Percentiles rank a stretch among this genome's conserved stretches.
Evolutionary conservation across 2,797 vertebrate genomes (phyloP).

Genomic region (Falco naumanni): DNA sequence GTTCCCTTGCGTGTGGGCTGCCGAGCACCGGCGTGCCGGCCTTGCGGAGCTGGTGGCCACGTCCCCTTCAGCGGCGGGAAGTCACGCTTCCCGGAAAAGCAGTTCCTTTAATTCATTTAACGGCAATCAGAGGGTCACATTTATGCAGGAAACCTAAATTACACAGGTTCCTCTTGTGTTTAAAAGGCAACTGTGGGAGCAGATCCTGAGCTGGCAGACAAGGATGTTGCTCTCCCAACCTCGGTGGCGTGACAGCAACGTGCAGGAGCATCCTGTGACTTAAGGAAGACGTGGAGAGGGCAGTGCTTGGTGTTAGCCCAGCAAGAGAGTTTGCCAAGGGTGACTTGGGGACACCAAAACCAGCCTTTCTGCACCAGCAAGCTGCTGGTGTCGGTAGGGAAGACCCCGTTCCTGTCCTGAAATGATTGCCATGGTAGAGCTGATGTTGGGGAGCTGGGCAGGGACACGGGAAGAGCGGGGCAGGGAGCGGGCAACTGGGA

Average conservation of each 20-base stretch:
- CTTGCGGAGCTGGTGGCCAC: rapidly evolving
- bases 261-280: neutral
- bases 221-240: neutral
- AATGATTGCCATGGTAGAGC: rapidly evolving
- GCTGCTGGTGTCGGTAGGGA: neutral
- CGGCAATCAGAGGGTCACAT: neutral
- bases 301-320: too few relatives aligned
- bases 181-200: neutral
- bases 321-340: neutral
- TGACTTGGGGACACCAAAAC: neutral
- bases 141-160: neutral
- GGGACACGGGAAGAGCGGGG: neutral
- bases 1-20: neutral
- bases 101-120: neutral
- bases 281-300: rapidly evolving
- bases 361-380: neutral
- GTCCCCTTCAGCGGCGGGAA: neutral
- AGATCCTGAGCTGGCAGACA: neutral
- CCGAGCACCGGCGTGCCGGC: neutral
- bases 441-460: neutral
- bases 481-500: neutral
- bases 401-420: neutral
- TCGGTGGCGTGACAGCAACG: rapidly evolving
- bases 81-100: neutral
- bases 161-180: neutral